These are phyloP conservation scores for Sarcophaga peregrina DNA, from an alignment of 1,140 invertebrate genomes.

Conservation along the genomic window DNA sequence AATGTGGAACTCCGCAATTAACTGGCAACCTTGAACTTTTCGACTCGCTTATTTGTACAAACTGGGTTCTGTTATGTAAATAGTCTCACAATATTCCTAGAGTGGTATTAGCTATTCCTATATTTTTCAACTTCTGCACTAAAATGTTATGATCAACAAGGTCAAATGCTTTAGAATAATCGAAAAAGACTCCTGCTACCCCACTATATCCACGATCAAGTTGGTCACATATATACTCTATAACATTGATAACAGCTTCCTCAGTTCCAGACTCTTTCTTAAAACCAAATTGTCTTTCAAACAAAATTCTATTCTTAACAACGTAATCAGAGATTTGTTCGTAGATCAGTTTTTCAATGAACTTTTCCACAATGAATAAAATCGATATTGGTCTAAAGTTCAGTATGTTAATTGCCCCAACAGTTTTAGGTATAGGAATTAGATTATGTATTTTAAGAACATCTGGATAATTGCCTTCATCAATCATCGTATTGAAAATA, in stretches of 20 bases:
- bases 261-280: neutral
- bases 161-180: neutral
- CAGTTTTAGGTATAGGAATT: neutral
- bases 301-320: neutral
- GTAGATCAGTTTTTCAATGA: neutral
- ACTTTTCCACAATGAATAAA: neutral
- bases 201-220: neutral
- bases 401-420: neutral
- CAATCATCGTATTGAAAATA: neutral
- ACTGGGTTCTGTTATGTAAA: neutral
- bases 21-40: neutral
- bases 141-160: neutral
- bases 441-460: neutral
- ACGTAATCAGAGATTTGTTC: neutral
- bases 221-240: neutral
- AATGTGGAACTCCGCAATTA: neutral
- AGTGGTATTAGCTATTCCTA: neutral
- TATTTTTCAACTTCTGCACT: neutral
- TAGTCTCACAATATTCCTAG: neutral
- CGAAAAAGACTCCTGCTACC: slow-evolving; percentile 5
- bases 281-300: too few species aligned
- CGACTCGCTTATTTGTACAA: too few species aligned
- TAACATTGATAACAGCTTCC: neutral
- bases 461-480: neutral
- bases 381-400: neutral